These are phyloP conservation scores for Horisme vitalbata DNA, from an alignment of 2,888 invertebrate genomes.

Conservation along the genomic window DNA sequence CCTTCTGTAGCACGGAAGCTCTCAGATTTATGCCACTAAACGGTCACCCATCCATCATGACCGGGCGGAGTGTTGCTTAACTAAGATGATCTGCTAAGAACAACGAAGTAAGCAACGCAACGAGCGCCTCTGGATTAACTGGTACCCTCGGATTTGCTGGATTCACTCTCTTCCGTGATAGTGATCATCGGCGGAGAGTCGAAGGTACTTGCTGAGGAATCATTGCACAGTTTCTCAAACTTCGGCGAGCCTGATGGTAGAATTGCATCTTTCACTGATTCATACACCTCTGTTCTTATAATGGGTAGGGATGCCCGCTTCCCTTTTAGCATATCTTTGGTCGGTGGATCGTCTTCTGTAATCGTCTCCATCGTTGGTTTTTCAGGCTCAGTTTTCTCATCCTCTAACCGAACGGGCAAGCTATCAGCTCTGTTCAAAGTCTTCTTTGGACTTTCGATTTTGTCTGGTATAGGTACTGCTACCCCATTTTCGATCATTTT, in stretches of 20 bases:
- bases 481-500: constrained; percentile 70
- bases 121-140: constrained; percentile 68
- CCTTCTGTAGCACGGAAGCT: too few relatives aligned
- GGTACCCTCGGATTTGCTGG: constrained; percentile 64
- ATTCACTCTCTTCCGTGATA: constrained; percentile 74
- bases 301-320: constrained; percentile 71
- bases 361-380: constrained; percentile 60
- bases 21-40: too few relatives aligned
- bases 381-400: constrained; percentile 53
- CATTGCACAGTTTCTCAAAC: constrained; percentile 82
- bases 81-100: too few relatives aligned
- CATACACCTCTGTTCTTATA: constrained; percentile 78
- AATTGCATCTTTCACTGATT: constrained; percentile 80
- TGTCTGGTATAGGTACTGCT: constrained; percentile 59
- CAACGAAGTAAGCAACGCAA: too few relatives aligned
- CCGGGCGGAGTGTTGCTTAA: too few relatives aligned
- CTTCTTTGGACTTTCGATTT: constrained; percentile 69
- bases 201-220: constrained; percentile 66
- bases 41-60: too few relatives aligned
- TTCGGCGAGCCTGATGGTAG: constrained; percentile 79
- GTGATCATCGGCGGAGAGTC: constrained; percentile 74
- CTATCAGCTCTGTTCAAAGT: constrained; percentile 79
- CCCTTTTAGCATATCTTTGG: constrained; percentile 57
- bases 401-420: constrained; percentile 80
- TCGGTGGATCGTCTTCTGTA: constrained; percentile 63